phyloP scores from a whole-genome alignment of 2,113 vertebrate genomes.

The Lepus timidus region DNA sequence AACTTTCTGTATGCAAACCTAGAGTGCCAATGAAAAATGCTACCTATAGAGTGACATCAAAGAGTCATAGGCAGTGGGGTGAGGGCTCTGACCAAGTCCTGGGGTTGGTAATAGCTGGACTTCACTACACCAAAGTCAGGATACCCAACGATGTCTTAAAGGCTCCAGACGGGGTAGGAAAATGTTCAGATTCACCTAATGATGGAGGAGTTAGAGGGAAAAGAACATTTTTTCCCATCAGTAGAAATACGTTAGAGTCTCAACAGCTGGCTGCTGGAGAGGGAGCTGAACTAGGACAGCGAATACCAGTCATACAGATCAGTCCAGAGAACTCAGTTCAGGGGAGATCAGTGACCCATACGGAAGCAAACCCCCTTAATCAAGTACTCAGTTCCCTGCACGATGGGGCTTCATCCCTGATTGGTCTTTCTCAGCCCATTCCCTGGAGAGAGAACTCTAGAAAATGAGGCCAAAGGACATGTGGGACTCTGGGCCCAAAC shows the following conservation, averaged over 20 bases:
- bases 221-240: neutral
- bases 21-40: neutral
- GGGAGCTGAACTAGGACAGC: neutral
- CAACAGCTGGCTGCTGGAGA: neutral
- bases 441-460: neutral
- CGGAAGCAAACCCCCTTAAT: neutral
- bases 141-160: neutral
- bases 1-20: neutral
- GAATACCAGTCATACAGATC: neutral
- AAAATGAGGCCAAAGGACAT: constrained; percentile 78
- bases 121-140: neutral
- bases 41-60: neutral
- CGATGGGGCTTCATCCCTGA: neutral
- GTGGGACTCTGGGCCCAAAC: constrained; percentile 65
- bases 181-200: constrained; percentile 25
- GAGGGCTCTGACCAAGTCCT: neutral
- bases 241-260: neutral
- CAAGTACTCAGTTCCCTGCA: neutral
- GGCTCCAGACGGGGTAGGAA: neutral
- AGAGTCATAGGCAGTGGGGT: neutral
- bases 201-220: neutral
- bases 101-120: neutral
- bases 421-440: neutral
- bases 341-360: neutral
- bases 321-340: neutral